phyloP scores from a whole-genome alignment of 2,113 vertebrate genomes.

The Zosterops borbonicus region DNA sequence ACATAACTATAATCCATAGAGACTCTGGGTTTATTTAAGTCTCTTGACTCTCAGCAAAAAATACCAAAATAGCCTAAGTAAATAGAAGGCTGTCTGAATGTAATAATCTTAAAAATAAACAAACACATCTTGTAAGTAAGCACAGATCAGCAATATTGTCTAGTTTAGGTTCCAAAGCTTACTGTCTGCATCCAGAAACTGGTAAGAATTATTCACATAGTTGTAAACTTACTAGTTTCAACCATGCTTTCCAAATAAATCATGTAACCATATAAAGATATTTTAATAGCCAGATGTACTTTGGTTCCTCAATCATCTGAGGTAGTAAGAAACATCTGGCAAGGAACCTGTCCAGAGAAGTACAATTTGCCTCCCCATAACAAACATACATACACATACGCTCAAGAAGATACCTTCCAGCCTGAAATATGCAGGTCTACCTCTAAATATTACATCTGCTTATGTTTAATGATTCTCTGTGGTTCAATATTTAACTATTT shows the following conservation, averaged over 20 bases:
- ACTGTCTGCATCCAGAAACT: slow-evolving; percentile 37
- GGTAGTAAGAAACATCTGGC: slow-evolving; percentile 70
- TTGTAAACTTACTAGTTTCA: slow-evolving; percentile 46
- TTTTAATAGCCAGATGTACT: slow-evolving; percentile 71
- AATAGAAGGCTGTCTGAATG: slow-evolving; percentile 14
- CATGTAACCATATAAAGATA: slow-evolving; percentile 59
- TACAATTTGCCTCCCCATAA: slow-evolving; percentile 12
- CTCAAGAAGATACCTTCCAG: slow-evolving; percentile 38
- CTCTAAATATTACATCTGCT: slow-evolving; percentile 37
- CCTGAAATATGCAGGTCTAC: slow-evolving; percentile 19
- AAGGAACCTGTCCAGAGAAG: slow-evolving; percentile 68
- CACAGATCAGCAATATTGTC: slow-evolving; percentile 20
- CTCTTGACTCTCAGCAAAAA: slow-evolving; percentile 48
- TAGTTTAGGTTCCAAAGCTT: slow-evolving; percentile 37
- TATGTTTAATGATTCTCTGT: slow-evolving; percentile 25
- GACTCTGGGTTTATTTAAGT: slow-evolving; percentile 61
- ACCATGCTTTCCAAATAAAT: slow-evolving; percentile 60
- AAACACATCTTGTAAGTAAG: background rate
- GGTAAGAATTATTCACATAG: slow-evolving; percentile 27
- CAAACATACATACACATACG: background rate
- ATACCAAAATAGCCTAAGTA: slow-evolving; percentile 41
- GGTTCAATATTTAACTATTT: slow-evolving; percentile 54
- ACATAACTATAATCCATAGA: slow-evolving; percentile 63
- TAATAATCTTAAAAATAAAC: slow-evolving; percentile 48
- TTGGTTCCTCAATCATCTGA: slow-evolving; percentile 63